These are phyloP conservation scores for Agapostemon virescens DNA, from an alignment of 2,888 invertebrate genomes.

Conservation along the genomic window DNA sequence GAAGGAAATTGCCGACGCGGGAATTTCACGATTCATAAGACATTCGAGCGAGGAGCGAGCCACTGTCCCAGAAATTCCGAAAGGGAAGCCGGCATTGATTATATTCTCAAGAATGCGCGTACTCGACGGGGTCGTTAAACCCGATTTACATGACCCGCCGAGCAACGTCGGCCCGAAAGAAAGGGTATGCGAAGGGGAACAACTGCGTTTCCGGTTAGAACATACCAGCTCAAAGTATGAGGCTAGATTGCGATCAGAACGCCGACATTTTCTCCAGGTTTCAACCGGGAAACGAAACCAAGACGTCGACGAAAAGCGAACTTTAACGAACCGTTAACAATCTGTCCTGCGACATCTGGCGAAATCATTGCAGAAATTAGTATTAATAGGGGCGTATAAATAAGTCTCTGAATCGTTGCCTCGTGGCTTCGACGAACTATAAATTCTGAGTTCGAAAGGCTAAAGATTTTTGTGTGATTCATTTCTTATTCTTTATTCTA, in stretches of 20 bases:
- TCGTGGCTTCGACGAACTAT: too few species aligned
- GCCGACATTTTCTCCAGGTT: not conserved
- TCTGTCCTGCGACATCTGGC: not conserved
- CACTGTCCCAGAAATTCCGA: conserved; percentile 44
- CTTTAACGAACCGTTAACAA: not conserved
- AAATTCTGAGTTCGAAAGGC: too few species aligned
- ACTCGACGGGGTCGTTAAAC: conserved; percentile 63
- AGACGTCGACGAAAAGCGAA: not conserved
- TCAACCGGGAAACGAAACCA: not conserved
- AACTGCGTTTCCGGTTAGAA: conserved; percentile 3
- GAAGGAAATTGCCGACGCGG: conserved; percentile 48
- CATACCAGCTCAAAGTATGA: not conserved
- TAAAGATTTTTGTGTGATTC: too few species aligned
- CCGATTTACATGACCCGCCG: conserved; percentile 61
- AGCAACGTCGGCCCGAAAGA: conserved; percentile 3
- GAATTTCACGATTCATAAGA: conserved; percentile 50
- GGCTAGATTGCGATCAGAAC: conserved; percentile 8
- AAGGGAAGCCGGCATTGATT: conserved; percentile 47
- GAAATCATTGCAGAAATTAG: not conserved
- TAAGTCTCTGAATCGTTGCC: too few species aligned
- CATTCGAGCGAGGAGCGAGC: conserved; percentile 37
- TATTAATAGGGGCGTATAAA: too few species aligned
- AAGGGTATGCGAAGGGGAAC: not conserved
- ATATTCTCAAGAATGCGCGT: conserved; percentile 54
- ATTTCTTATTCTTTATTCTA: too few species aligned